A percentile compares a stretch with the other conserved stretches of the same genome.
Evolutionary conservation across 2,113 vertebrate genomes (phyloP).

Genomic region (Campylomormyrus numenius): DNA sequence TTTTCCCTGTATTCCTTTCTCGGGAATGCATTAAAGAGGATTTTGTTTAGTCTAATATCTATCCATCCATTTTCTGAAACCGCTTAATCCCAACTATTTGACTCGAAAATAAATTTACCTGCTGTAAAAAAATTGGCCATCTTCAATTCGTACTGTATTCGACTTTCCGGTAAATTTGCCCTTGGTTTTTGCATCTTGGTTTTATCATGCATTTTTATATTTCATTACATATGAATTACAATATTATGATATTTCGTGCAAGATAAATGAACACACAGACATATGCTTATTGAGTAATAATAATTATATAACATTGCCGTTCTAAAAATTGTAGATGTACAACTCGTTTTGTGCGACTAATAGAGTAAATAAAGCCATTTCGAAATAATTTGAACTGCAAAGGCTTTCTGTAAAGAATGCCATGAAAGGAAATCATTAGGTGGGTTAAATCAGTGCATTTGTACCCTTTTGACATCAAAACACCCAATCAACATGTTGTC

Average conservation of each 20-base stretch:
- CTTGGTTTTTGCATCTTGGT: neutral
- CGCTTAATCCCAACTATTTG: neutral
- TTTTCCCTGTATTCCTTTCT: neutral
- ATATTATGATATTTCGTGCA: neutral
- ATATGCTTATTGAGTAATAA: neutral
- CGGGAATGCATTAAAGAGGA: neutral
- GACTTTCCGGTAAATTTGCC: neutral
- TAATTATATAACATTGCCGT: neutral
- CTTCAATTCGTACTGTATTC: neutral
- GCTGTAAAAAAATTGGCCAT: neutral
- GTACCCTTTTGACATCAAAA: conserved; percentile 60
- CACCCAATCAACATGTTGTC: conserved; percentile 66
- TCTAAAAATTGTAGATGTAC: neutral
- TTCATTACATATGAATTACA: neutral
- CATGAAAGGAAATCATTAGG: conserved; percentile 23
- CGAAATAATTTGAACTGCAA: neutral
- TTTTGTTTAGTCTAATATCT: neutral
- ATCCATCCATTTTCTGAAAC: no score
- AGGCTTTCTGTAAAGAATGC: neutral
- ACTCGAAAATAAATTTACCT: neutral
- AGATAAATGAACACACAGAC: neutral
- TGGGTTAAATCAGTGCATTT: conserved; percentile 34
- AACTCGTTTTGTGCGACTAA: neutral
- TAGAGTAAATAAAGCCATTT: neutral
- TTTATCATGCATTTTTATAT: neutral